Evolutionary conservation across 2,797 vertebrate genomes (phyloP).

Genomic region (Artibeus lituratus): DNA sequence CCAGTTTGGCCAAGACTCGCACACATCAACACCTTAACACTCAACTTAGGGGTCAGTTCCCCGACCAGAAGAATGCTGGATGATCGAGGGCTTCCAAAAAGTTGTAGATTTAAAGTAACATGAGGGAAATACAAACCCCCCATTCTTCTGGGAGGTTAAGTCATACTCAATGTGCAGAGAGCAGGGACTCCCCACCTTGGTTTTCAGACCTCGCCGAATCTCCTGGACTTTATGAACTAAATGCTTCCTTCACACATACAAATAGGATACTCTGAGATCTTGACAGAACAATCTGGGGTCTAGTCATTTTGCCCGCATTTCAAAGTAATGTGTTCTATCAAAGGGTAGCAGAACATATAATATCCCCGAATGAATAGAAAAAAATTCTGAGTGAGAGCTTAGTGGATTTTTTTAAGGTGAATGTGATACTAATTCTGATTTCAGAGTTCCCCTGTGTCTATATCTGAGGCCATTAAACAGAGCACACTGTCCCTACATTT

Average conservation of each 20-base stretch:
- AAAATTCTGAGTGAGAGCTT: not conserved
- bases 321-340: not conserved
- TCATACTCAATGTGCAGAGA: not conserved
- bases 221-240: conserved; percentile 15
- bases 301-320: not conserved
- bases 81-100: not conserved
- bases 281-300: not conserved
- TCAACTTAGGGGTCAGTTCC: not conserved
- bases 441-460: not conserved
- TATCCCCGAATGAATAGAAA: not conserved
- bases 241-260: not conserved
- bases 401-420: not conserved
- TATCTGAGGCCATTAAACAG: not conserved
- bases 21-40: not conserved
- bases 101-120: not conserved
- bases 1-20: not conserved
- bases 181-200: not conserved
- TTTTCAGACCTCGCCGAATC: not conserved
- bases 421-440: not conserved
- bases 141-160: not conserved
- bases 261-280: not conserved
- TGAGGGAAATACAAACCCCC: not conserved
- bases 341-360: not conserved
- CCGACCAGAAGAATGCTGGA: not conserved
- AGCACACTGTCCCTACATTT: not conserved